Evolutionary conservation across 2,888 invertebrate species (phyloP), one percentile per base, ranked within the genome.

Genomic region (Spodoptera exigua): DNA sequence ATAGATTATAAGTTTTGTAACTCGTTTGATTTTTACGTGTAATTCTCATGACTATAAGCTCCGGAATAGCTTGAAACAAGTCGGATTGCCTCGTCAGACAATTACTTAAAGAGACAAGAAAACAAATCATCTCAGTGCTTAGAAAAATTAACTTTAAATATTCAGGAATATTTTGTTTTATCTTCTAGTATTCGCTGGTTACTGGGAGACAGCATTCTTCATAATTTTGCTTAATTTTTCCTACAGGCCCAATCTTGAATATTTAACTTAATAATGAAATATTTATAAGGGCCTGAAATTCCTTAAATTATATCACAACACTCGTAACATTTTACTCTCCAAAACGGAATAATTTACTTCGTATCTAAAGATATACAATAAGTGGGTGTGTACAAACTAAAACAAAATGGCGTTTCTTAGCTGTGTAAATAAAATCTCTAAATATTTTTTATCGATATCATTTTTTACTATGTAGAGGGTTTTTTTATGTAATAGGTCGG

Each of bases 211-310:
- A 4, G 27, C 7, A 1, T 27, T 27, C 44, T 40, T 57, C 36
- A 16, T 49, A 39, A 51, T 43, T 13, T 35, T 18, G 2, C 5
- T 17, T 17, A 40, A n/a, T 52, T 70, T 58, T 51, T 47, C 36
- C 49, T 34, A 41, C 59, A 65, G 39, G 47, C 35, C 39, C 46
- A 64, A 68, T 53, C 53, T 64, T 47, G 1, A 73, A 74, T 69
- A 76, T 73, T 73, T 52, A 69, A 66, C 46, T 43, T 56, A 51
- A 49, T 69, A 54, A 73, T 74, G 51, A 65, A 76, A 61, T 63
- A 74, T 74, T 72, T 63, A 74, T 75, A 59, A 76, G 48, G 36
- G 53, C 68, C 41, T 53, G 62, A 44, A 58, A 61, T 65, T 54
- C 54, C 48, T 58, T 53, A 56, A 61, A 72, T 62, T 65, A 52